Conservation (phyloP, 2,888 invertebrate species). For the Latheticus oryzae region DNA sequence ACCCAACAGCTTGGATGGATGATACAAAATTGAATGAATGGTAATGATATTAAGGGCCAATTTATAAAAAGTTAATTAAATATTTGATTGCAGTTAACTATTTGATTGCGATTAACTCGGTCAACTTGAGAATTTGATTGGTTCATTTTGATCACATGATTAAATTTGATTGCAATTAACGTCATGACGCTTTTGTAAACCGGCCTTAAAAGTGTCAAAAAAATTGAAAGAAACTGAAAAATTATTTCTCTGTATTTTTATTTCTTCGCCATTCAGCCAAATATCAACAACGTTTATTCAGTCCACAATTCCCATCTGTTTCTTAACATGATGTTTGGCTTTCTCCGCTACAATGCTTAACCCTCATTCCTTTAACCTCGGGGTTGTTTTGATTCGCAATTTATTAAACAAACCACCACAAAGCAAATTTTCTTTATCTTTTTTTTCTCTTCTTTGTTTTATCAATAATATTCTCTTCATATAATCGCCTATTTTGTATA, state of each 20-base stretch:
- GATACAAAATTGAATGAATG: constrained; percentile 6
- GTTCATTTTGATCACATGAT: constrained; percentile 25
- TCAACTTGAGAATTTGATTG: too few relatives aligned
- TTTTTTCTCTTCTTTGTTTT: too few relatives aligned
- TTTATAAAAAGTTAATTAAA: too few relatives aligned
- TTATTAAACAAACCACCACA: constrained; percentile 12
- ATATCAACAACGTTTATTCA: constrained; percentile 2
- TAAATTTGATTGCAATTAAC: constrained; percentile 30
- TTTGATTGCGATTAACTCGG: too few relatives aligned
- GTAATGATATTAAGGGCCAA: background rate
- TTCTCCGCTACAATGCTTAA: constrained; percentile 15
- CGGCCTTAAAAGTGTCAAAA: constrained; percentile 1
- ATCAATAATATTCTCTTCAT: too few relatives aligned
- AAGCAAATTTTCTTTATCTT: background rate
- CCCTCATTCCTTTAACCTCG: constrained; percentile 6
- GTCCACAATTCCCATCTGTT: constrained; percentile 14
- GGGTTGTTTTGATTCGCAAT: constrained; percentile 24
- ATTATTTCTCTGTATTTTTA: background rate
- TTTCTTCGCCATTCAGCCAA: background rate
- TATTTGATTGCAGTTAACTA: too few relatives aligned
- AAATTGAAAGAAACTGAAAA: background rate
- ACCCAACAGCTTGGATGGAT: background rate
- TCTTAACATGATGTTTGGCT: constrained; percentile 10
- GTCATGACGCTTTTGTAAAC: constrained; percentile 22
- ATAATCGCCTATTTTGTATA: too few relatives aligned